Percentiles rank a stretch among this genome's conserved stretches.
Conservation (phyloP, 2,888 invertebrate species). For the Drosophila kokeensis region DNA sequence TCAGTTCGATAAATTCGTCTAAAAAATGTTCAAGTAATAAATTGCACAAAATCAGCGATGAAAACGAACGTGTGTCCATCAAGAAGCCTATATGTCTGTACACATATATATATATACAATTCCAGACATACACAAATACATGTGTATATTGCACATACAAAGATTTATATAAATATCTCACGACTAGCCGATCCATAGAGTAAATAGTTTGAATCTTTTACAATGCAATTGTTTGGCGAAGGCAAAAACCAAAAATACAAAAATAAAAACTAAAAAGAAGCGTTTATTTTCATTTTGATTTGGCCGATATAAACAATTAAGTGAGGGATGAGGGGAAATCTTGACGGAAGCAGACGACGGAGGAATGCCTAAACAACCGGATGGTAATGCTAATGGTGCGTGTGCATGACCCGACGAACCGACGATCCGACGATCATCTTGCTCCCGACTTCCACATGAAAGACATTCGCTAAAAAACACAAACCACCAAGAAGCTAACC, state of each 20-base stretch:
- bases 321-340: conserved; percentile 39
- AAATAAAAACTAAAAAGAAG: conserved; percentile 11
- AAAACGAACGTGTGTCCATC: conserved; percentile 32
- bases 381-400: conserved; percentile 53
- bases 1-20: conserved; percentile 36
- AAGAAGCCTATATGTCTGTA: conserved; percentile 4
- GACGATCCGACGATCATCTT: background rate
- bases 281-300: conserved; percentile 74
- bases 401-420: conserved; percentile 42
- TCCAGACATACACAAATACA: conserved; percentile 7
- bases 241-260: background rate
- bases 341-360: conserved; percentile 69
- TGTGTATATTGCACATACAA: background rate
- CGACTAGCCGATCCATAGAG: conserved; percentile 18
- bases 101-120: conserved; percentile 7
- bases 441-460: conserved; percentile 47
- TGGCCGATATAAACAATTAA: conserved; percentile 71
- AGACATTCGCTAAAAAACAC: conserved; percentile 43
- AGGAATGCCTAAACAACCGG: conserved; percentile 62
- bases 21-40: conserved; percentile 66
- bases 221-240: conserved; percentile 63
- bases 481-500: conserved; percentile 16
- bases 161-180: conserved; percentile 22
- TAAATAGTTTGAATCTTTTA: conserved; percentile 24
- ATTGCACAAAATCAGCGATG: conserved; percentile 51